A percentile compares a stretch with the other conserved stretches of the same genome.
phyloP scores from a whole-genome alignment of 2,797 vertebrate species.

The Syncerus caffer region DNA sequence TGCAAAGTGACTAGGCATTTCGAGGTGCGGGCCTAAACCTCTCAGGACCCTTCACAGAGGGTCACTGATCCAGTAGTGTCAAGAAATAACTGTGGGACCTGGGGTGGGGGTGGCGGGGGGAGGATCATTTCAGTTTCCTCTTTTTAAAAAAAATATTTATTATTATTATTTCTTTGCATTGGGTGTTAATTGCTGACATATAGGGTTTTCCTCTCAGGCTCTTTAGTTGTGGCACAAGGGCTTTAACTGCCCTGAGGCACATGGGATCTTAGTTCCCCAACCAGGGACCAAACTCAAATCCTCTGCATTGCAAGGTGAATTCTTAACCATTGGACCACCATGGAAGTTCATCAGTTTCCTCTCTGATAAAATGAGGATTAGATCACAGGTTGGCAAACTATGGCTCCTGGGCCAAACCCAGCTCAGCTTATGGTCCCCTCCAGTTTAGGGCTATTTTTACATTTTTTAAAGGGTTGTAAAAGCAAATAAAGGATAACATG shows the following conservation, averaged over 20 bases:
- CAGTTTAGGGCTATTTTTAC: background rate
- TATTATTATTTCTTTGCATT: background rate
- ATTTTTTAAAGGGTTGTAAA: background rate
- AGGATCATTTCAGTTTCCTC: background rate
- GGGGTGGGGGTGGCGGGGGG: rapidly evolving
- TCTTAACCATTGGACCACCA: background rate
- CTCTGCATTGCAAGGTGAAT: background rate
- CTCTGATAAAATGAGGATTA: slow-evolving; percentile 5
- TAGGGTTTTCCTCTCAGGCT: background rate
- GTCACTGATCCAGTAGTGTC: background rate
- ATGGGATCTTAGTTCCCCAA: background rate
- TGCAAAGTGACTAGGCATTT: background rate
- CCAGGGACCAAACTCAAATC: background rate
- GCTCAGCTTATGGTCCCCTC: background rate
- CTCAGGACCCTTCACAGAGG: background rate
- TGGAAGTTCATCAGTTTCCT: background rate
- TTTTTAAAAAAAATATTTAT: background rate
- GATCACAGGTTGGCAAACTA: background rate
- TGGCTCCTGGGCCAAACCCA: background rate
- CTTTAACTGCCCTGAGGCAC: background rate
- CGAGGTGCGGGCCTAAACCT: background rate
- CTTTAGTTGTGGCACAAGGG: background rate
- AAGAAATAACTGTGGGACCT: background rate
- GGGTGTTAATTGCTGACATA: background rate
- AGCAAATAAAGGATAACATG: background rate